Base-by-base conservation (phyloP, 1,140 invertebrate genomes). In the Aphis craccivora region DNA sequence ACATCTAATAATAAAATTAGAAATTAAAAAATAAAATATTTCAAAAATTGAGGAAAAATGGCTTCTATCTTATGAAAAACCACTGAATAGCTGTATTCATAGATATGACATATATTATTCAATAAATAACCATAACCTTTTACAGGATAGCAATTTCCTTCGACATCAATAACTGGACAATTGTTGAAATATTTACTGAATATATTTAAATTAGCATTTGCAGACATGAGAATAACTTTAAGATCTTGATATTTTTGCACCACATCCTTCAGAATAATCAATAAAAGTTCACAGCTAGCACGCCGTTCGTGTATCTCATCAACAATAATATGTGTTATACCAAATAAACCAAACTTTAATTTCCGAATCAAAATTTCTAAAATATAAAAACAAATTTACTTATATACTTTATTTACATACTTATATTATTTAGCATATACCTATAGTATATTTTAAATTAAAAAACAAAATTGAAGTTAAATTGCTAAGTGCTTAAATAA, bases 221-320 rank as follows among this genome's bases (percentile, higher is more conserved):
- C 99, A 20, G 98, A 99, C 99, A 99, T 99, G 35, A 99, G 96
- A 94, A 99, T 98, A 11, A 99, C 96, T 93, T 98, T 96, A 20
- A 99, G 95, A 94, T 99, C 98, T 0, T 97, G 98, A 95, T 98
- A 99, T 0, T 97, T 97, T 93, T 97, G 97, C 2, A 99, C 96
- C 97, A 99, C 98, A 95, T 99, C 98, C 45, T 98, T 96, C 0
- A 99, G 95, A 0, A 99, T 97, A 76, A 99, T 98, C 95, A 99
- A 96, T 18, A 99, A 97, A 94, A 99, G 99, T 95, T 99, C 99
- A 51, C 98, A 98, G 95, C 99, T 99, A 1, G 99, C 98, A 95
- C 99, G 99, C 60, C 99, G 96, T 95, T 99, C 99, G 95, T 99
- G 99, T 94, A 99, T 98, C 96, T 99, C 99, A 95, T 99, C 99